Percentiles rank a stretch among this genome's conserved stretches.
These are phyloP conservation scores for Contarinia nasturtii DNA, from an alignment of 1,140 invertebrate genomes.

Conservation along the genomic window DNA sequence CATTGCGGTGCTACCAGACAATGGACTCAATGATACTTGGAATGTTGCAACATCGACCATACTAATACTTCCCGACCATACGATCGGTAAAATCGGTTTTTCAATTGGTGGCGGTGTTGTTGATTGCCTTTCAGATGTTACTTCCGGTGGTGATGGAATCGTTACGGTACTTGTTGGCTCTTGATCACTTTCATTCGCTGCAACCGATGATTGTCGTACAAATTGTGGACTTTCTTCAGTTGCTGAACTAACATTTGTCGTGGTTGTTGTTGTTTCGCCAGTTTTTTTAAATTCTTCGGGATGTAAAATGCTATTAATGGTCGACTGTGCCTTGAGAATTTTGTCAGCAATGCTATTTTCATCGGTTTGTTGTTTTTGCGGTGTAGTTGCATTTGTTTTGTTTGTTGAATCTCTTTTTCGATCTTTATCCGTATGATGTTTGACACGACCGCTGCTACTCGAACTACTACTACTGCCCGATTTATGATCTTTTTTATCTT, in stretches of 20 bases:
- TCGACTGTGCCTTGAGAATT: conserved; percentile 9
- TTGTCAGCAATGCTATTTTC: conserved; percentile 17
- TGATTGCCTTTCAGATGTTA: conserved; percentile 4
- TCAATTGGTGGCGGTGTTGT: conserved; percentile 6
- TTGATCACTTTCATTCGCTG: conserved; percentile 37
- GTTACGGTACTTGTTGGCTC: conserved; percentile 37
- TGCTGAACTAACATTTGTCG: conserved; percentile 9
- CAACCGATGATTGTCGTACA: conserved; percentile 8
- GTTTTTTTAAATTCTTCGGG: conserved; percentile 15
- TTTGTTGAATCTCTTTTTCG: conserved; percentile 8
- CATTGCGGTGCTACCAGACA: conserved; percentile 44
- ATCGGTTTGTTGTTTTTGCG: neutral
- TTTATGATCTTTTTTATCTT: neutral
- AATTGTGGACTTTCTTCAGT: conserved; percentile 7
- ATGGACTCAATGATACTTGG: conserved; percentile 52
- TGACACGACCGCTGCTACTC: conserved; percentile 2
- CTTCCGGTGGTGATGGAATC: conserved; percentile 22
- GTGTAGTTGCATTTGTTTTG: conserved; percentile 3
- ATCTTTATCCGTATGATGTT: conserved; percentile 11
- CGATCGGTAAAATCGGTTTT: conserved; percentile 23
- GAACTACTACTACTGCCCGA: neutral
- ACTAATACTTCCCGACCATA: conserved; percentile 75
- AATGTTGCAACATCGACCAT: conserved; percentile 87
- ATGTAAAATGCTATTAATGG: neutral
- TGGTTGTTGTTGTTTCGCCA: conserved; percentile 15